These are phyloP conservation scores for Physella acuta DNA, from an alignment of 1,140 invertebrate species.

Conservation along the genomic window DNA sequence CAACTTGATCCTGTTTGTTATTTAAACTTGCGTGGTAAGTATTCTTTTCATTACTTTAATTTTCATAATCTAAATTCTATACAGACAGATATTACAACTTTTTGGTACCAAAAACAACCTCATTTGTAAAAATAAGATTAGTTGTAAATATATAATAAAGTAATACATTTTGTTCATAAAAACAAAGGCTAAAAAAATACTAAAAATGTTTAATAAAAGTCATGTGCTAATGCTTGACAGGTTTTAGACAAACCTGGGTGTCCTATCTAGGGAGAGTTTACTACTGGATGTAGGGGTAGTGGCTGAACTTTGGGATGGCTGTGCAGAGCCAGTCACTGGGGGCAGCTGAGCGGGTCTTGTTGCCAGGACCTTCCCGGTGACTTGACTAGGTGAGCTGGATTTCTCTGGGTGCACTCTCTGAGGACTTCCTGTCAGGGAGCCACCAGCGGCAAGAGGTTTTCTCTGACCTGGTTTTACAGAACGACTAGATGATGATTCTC, in stretches of 20 bases:
- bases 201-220: too few relatives aligned
- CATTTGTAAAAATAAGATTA: too few relatives aligned
- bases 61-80: too few relatives aligned
- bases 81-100: too few relatives aligned
- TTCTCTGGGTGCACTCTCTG: constrained; percentile 6
- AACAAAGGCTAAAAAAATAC: too few relatives aligned
- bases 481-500: background rate
- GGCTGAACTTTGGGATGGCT: background rate
- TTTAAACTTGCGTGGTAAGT: too few relatives aligned
- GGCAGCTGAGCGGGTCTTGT: constrained; percentile 12
- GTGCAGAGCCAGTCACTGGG: background rate
- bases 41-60: too few relatives aligned
- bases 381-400: constrained; percentile 15
- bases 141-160: too few relatives aligned
- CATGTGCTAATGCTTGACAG: too few relatives aligned
- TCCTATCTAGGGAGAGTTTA: constrained; percentile 22
- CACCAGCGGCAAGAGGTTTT: background rate
- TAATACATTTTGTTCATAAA: too few relatives aligned
- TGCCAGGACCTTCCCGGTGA: background rate
- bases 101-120: too few relatives aligned
- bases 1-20: too few relatives aligned
- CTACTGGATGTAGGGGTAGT: constrained; percentile 6
- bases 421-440: constrained; percentile 1
- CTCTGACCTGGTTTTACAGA: background rate
- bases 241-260: constrained; percentile 27